Percentiles rank a stretch among this genome's conserved stretches.
These are phyloP conservation scores for Cydia fagiglandana DNA, from an alignment of 1,140 invertebrate genomes.

Conservation along the genomic window DNA sequence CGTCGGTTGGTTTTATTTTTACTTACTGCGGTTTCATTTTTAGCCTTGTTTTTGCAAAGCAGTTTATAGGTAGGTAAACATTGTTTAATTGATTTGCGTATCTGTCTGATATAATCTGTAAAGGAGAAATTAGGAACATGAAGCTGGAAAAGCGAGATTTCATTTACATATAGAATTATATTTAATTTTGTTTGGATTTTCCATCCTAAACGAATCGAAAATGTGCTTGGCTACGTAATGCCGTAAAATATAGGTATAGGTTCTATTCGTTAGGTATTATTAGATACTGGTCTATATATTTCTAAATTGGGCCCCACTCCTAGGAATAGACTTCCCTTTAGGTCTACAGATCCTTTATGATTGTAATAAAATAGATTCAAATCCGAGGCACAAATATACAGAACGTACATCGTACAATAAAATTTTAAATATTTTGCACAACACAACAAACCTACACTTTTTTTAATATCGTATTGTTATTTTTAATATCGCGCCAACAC, in stretches of 20 bases:
- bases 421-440: neutral
- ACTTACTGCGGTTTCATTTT: neutral
- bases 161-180: too few relatives aligned
- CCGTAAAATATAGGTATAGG: too few relatives aligned
- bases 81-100: neutral
- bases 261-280: too few relatives aligned
- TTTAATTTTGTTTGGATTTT: too few relatives aligned
- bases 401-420: neutral
- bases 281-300: too few relatives aligned
- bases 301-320: too few relatives aligned
- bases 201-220: too few relatives aligned
- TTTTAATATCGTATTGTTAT: conserved; percentile 21
- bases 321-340: too few relatives aligned
- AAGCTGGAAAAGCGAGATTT: too few relatives aligned
- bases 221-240: too few relatives aligned
- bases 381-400: neutral
- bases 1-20: neutral
- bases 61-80: neutral
- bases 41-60: neutral
- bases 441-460: neutral
- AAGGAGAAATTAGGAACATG: too few relatives aligned
- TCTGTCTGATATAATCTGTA: neutral
- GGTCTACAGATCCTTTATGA: too few relatives aligned
- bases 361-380: neutral
- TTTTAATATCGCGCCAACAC: conserved; percentile 17